Percentiles rank a stretch among this genome's conserved stretches.
phyloP scores from a whole-genome alignment of 2,113 vertebrate species.

The human region GRCh38 chr9:133103001-133103500 shows the following conservation, averaged over 20 bases:
- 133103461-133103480: not conserved
- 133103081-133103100: not conserved
- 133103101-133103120: not conserved
- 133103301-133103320: fast-evolving
- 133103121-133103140: no score
- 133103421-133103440: not conserved
- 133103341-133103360: not conserved
- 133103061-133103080: not conserved
- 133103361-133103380: fast-evolving
- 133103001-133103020: no score
- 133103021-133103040: not conserved
- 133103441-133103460: not conserved
- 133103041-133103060: not conserved
- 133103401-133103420: fast-evolving
- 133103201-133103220: fast-evolving
- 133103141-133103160: not conserved
- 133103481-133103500: not conserved
- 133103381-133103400: not conserved
- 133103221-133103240: slow-evolving; percentile 94
- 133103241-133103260: slow-evolving; percentile 98
- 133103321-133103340: not conserved
- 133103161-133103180: fast-evolving
- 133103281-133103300: not conserved
- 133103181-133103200: not conserved
- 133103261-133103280: slow-evolving; percentile 84